Percentiles rank a stretch among this genome's conserved stretches.
phyloP scores from a whole-genome alignment of 2,888 invertebrate genomes.

The Rambutsinella grinnellia region DNA sequence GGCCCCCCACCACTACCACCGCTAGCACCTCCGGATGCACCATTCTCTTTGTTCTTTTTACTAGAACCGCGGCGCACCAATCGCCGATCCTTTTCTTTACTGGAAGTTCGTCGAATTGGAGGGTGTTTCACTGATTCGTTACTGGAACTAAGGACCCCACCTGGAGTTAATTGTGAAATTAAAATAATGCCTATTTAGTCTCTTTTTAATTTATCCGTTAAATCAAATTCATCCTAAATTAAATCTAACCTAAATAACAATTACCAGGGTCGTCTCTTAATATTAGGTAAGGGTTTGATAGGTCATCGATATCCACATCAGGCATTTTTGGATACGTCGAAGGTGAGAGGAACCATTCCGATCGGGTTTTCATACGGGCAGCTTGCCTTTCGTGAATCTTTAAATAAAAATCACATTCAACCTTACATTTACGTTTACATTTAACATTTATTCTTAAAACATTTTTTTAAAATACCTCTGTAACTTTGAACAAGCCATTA shows the following conservation, averaged over 20 bases:
- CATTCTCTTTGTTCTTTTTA: constrained; percentile 73
- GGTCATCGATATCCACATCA: constrained; percentile 70
- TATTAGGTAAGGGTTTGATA: constrained; percentile 69
- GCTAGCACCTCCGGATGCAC: constrained; percentile 65
- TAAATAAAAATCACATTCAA: constrained; percentile 1
- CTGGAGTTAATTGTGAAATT: constrained; percentile 12
- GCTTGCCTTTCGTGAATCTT: constrained; percentile 97
- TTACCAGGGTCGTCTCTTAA: constrained; percentile 69
- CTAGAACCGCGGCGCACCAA: constrained; percentile 72
- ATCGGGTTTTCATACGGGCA: constrained; percentile 95
- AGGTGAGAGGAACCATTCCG: constrained; percentile 95
- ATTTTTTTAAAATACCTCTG: constrained; percentile 26
- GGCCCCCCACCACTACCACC: constrained; percentile 21
- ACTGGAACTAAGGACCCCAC: constrained; percentile 56
- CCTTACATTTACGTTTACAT: too few species aligned
- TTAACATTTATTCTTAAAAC: too few species aligned
- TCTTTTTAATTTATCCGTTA: constrained; percentile 23
- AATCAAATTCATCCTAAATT: background rate
- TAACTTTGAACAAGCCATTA: constrained; percentile 80
- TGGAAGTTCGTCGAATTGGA: constrained; percentile 72
- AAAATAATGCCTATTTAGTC: constrained; percentile 36
- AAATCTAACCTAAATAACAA: constrained; percentile 44
- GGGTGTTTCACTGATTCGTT: constrained; percentile 76
- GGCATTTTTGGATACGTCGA: constrained; percentile 68
- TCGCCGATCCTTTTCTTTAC: constrained; percentile 71